Evolutionary conservation across 1,140 invertebrate genomes (phyloP).

Genomic region (Drosophila suzukii): DNA sequence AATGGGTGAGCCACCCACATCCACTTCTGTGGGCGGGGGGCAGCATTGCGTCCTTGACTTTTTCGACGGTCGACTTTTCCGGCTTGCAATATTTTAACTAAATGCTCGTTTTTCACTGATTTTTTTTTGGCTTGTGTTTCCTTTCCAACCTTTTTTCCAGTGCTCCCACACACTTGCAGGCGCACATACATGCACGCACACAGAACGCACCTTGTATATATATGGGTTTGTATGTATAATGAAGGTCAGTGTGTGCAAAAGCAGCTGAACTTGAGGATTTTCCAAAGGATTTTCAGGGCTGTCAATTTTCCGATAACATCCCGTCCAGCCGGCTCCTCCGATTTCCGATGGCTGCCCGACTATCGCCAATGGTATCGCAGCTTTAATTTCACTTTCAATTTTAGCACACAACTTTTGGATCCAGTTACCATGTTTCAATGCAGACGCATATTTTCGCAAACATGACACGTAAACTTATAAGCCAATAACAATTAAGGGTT

Average conservation of each 20-base stretch:
- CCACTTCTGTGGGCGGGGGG: conserved; percentile 29
- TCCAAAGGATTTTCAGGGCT: conserved; percentile 5
- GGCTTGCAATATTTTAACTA: background rate
- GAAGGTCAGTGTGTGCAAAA: conserved; percentile 30
- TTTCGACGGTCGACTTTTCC: background rate
- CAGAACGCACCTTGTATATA: conserved; percentile 7
- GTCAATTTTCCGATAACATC: conserved; percentile 5
- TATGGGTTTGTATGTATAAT: conserved; percentile 40
- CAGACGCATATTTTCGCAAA: too few relatives aligned
- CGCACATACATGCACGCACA: background rate
- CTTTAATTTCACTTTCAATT: background rate
- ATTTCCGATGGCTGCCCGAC: background rate
- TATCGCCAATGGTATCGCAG: background rate
- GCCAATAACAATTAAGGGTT: too few relatives aligned
- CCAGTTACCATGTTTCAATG: too few relatives aligned
- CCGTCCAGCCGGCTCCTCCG: background rate
- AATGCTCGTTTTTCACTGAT: background rate
- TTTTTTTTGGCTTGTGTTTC: background rate
- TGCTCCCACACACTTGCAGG: conserved; percentile 39
- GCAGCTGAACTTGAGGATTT: conserved; percentile 12
- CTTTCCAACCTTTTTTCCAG: conserved; percentile 30
- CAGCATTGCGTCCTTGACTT: conserved; percentile 27
- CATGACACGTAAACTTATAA: too few relatives aligned
- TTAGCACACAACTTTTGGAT: too few relatives aligned
- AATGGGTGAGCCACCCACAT: conserved; percentile 38